Conservation (phyloP, 2,797 vertebrate species). For the Cryptoblepharus egeriae region DNA sequence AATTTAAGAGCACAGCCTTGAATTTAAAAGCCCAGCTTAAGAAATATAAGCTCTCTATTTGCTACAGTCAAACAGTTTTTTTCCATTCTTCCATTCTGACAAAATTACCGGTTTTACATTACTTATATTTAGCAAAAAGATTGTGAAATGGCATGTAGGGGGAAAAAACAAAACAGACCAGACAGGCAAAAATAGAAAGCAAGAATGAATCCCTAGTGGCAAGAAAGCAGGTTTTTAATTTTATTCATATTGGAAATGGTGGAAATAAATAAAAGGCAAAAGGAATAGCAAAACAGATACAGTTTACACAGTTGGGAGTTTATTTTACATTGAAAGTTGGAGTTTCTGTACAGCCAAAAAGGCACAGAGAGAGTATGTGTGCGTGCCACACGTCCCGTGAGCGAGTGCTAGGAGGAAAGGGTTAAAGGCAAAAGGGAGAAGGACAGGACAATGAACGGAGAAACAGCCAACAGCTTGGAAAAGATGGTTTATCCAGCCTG, state of each 20-base stretch:
- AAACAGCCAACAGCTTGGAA: constrained; percentile 84
- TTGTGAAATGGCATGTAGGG: neutral
- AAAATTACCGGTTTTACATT: neutral
- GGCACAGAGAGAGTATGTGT: constrained; percentile 71
- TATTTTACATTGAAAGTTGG: constrained; percentile 90
- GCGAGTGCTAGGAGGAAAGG: constrained; percentile 66
- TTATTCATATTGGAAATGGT: constrained; percentile 72
- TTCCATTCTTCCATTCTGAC: neutral
- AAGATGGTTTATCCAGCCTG: constrained; percentile 83
- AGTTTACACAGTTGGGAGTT: constrained; percentile 76
- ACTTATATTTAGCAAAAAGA: constrained; percentile 15
- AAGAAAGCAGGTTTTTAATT: constrained; percentile 51
- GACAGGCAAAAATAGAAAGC: constrained; percentile 19
- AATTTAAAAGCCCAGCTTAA: neutral
- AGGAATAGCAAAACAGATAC: constrained; percentile 74
- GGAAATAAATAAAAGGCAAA: constrained; percentile 77
- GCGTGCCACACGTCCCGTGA: constrained; percentile 69
- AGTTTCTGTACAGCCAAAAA: constrained; percentile 89
- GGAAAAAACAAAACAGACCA: too few relatives aligned
- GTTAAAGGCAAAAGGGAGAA: constrained; percentile 69
- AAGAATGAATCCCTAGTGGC: constrained; percentile 48
- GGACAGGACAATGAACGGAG: constrained; percentile 77
- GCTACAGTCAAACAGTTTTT: neutral
- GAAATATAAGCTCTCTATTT: neutral
- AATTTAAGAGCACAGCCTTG: neutral